phyloP scores from a whole-genome alignment of 2,888 invertebrate genomes.

The Sylvicola cinctus region DNA sequence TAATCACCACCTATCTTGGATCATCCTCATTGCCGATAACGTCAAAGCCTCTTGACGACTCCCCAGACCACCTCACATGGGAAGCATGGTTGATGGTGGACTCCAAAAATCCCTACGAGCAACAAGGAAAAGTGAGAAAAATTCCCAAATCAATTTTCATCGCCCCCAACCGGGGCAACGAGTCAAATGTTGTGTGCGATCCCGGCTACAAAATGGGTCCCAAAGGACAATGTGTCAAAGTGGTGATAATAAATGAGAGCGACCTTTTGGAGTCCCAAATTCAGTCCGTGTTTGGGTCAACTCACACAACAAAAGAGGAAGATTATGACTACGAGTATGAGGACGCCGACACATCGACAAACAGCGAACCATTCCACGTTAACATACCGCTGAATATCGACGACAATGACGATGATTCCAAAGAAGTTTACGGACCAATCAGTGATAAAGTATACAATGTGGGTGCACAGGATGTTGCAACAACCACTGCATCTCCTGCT shows the following conservation, averaged over 20 bases:
- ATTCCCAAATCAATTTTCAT: slow-evolving; percentile 5
- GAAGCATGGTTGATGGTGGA: slow-evolving; percentile 1
- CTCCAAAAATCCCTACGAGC: background rate
- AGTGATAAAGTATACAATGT: too few species aligned
- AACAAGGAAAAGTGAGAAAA: slow-evolving; percentile 4
- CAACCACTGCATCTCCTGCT: too few species aligned
- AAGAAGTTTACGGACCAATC: too few species aligned
- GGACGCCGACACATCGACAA: too few species aligned
- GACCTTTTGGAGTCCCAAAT: slow-evolving; percentile 3
- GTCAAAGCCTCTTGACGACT: slow-evolving; percentile 5
- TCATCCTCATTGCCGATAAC: slow-evolving; percentile 2
- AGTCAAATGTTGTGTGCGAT: slow-evolving; percentile 1
- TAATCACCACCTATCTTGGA: too few species aligned
- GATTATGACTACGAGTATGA: too few species aligned
- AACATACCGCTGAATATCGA: too few species aligned
- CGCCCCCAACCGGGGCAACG: slow-evolving; percentile 3
- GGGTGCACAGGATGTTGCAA: too few species aligned
- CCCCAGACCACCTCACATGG: slow-evolving; percentile 5
- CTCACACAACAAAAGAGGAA: too few species aligned
- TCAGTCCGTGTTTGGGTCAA: background rate
- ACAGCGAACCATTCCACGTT: too few species aligned
- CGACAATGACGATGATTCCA: too few species aligned
- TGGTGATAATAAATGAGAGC: background rate
- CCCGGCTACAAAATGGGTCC: slow-evolving; percentile 2
- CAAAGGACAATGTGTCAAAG: slow-evolving; percentile 2